A percentile compares a stretch with the other conserved stretches of the same genome.
These are phyloP conservation scores for Protophormia terraenovae DNA, from an alignment of 2,888 invertebrate species.

Conservation along the genomic window DNA sequence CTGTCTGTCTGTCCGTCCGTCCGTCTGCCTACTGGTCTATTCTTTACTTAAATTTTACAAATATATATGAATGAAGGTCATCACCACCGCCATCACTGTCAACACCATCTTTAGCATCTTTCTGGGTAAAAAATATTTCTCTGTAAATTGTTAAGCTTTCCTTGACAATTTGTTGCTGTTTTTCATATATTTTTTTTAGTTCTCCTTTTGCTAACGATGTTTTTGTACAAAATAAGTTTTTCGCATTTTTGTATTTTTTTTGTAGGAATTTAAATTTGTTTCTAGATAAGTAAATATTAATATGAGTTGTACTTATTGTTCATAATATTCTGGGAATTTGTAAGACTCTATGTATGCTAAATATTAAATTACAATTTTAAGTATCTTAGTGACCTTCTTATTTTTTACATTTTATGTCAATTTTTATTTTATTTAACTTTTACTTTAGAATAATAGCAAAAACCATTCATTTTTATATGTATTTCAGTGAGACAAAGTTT, in stretches of 20 bases:
- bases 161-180: no score
- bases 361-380: constrained; percentile 36
- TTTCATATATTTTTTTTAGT: no score
- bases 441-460: neutral
- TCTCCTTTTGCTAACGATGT: no score
- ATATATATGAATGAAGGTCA: no score
- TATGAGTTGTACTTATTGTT: neutral
- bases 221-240: no score
- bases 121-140: no score
- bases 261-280: neutral
- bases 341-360: neutral
- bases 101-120: no score
- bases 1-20: neutral
- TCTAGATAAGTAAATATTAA: neutral
- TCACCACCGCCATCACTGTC: no score
- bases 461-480: neutral
- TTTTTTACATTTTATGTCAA: neutral
- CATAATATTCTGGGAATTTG: constrained; percentile 1
- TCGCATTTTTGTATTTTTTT: no score
- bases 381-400: constrained; percentile 5
- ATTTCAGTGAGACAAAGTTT: neutral
- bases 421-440: neutral
- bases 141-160: no score
- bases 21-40: no score
- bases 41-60: no score